Conservation (phyloP, 1,140 invertebrate genomes). For the Papilio xuthus region DNA sequence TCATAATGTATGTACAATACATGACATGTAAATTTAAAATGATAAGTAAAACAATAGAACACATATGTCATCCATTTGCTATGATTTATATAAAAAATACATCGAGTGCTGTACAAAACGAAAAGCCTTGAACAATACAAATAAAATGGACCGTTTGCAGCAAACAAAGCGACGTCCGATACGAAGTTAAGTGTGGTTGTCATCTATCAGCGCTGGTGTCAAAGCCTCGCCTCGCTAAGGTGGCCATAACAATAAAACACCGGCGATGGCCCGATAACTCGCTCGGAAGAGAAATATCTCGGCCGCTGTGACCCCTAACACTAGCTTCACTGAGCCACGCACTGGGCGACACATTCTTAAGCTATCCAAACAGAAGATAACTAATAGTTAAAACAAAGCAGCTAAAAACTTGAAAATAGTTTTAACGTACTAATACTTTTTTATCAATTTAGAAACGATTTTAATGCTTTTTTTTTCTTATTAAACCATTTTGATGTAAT, state of each 20-base stretch:
- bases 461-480: no score
- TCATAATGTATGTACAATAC: neutral
- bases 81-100: slow-evolving; percentile 33
- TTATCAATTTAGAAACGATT: no score
- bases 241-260: slow-evolving; percentile 47
- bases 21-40: neutral
- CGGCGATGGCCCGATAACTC: slow-evolving; percentile 42
- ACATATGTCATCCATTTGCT: neutral
- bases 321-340: slow-evolving; percentile 28
- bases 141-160: slow-evolving; percentile 35
- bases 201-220: slow-evolving; percentile 45
- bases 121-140: slow-evolving; percentile 17
- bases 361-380: no score
- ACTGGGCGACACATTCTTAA: neutral
- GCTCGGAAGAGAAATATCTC: slow-evolving; percentile 50
- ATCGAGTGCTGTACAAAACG: slow-evolving; percentile 29
- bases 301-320: slow-evolving; percentile 29
- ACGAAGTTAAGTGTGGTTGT: slow-evolving; percentile 39
- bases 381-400: no score
- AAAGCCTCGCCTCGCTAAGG: slow-evolving; percentile 37
- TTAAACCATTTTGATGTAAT: no score
- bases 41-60: neutral
- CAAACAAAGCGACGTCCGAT: slow-evolving; percentile 32
- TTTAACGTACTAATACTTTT: no score
- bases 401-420: no score